Base-by-base conservation (phyloP, 2,888 invertebrate genomes). In the Plebejus argus region DNA sequence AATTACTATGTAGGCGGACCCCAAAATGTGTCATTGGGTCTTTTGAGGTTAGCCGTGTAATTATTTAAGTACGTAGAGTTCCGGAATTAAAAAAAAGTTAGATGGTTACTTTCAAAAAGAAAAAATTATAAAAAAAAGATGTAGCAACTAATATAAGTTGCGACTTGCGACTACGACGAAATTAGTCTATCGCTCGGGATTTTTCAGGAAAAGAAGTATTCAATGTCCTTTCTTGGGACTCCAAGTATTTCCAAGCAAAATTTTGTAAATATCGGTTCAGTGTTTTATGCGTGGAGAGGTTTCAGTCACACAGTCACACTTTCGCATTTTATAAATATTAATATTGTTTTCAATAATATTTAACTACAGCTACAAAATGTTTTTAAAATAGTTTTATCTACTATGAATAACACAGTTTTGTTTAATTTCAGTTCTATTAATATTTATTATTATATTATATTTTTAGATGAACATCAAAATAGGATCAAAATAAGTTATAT, bases 1-100 rank as follows among this genome's bases (percentile, higher is more conserved):
- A 92, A 92, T 92, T 91, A 90, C 66, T 28, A 66, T 66, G 66
- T 66, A 66, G 66, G 28, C 18, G 66, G 66, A 45, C 66, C 8
- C 61, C 23, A 66, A 66, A 66, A 66, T 66, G 66, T 66, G 66
- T 66, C 66, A 66, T 66, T 66, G 28, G 66, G 33, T 66, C 18
- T 66, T 33, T 66, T 33, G 66, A 33, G 66, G 66, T 66, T 23
- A 66, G 23, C 61, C 61, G 61, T 66, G 61, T 66, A 33, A 66
- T 33, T 66, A 66, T 66, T 66, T 66, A 66, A 66, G 66, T 61
- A 61, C 61, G 61, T 7, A 33, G 28, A 28, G 66, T 28, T 66
- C 66, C 28, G 66, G 28, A 66, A 15, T 28, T 28, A 12, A 61
- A 66, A 66, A 23, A 28, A 66, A 23, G 61, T 23, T 23, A 5